Evolutionary conservation across 2,888 invertebrate species (phyloP).

Genomic region (Mycalesis mineus): DNA sequence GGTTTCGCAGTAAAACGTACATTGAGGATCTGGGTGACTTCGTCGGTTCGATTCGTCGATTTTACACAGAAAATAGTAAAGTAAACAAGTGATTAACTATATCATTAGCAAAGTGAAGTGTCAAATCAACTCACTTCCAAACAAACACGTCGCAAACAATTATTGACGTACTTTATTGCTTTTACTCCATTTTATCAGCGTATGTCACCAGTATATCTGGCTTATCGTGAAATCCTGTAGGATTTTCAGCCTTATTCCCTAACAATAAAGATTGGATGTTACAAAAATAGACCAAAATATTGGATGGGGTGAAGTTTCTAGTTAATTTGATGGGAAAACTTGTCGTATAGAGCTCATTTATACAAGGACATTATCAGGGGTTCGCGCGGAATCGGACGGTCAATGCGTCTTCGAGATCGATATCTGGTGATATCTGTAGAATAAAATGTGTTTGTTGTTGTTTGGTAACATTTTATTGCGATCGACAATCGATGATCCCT

Average conservation of each 20-base stretch:
- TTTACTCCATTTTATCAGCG: slow-evolving; percentile 65
- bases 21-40: no score
- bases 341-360: slow-evolving; percentile 68
- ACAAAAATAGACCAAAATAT: slow-evolving; percentile 16
- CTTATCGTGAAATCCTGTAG: slow-evolving; percentile 1
- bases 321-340: slow-evolving; percentile 73
- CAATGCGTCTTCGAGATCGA: slow-evolving; percentile 47
- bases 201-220: slow-evolving; percentile 44
- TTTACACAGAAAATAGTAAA: no score
- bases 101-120: slow-evolving; percentile 7
- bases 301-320: slow-evolving; percentile 45
- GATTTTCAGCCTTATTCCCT: slow-evolving; percentile 37
- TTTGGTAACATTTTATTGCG: slow-evolving; percentile 42
- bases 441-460: slow-evolving; percentile 39
- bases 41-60: no score
- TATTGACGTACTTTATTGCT: slow-evolving; percentile 71
- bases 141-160: slow-evolving; percentile 60
- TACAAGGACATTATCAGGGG: slow-evolving; percentile 56
- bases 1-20: no score
- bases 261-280: slow-evolving; percentile 12
- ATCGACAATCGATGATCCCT: slow-evolving; percentile 30
- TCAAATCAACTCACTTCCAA: slow-evolving; percentile 18
- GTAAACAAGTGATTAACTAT: no score
- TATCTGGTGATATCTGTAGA: slow-evolving; percentile 36
- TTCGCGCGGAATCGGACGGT: slow-evolving; percentile 47